Percentiles rank a stretch among this genome's conserved stretches.
Conservation (phyloP, 2,888 invertebrate species). For the Strigamia transsilvanica region DNA sequence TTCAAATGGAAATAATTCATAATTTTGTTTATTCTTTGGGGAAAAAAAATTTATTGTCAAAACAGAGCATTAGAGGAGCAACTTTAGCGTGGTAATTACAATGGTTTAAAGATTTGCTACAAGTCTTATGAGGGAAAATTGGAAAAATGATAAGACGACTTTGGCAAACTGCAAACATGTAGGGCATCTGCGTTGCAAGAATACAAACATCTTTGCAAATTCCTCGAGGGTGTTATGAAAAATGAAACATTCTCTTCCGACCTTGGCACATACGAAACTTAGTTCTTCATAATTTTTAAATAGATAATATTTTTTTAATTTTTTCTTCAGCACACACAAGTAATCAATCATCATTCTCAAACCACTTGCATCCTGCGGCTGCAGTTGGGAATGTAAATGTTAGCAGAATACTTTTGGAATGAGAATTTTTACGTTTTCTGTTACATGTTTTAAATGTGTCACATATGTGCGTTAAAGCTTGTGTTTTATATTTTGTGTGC, state of each 20-base stretch:
- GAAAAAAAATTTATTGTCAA: no score
- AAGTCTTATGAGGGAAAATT: not conserved
- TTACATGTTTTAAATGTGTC: not conserved
- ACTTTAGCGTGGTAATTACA: not conserved
- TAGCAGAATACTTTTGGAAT: not conserved
- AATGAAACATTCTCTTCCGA: conserved; percentile 29
- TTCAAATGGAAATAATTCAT: no score
- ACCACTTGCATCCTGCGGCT: conserved; percentile 8
- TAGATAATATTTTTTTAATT: conserved; percentile 19
- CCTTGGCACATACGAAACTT: not conserved
- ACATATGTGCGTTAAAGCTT: not conserved
- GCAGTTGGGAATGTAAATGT: conserved; percentile 17
- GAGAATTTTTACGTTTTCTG: not conserved
- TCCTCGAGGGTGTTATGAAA: conserved; percentile 2
- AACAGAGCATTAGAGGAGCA: not conserved
- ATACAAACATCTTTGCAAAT: conserved; percentile 29
- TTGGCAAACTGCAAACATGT: conserved; percentile 41
- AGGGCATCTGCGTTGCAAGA: conserved; percentile 13
- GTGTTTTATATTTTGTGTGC: no score
- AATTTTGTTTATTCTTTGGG: no score
- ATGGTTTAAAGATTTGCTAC: not conserved
- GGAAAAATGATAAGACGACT: conserved; percentile 36
- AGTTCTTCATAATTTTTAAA: conserved; percentile 21
- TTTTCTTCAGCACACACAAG: not conserved
- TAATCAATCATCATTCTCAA: conserved; percentile 29